These are phyloP conservation scores for Matsumurasca onukii DNA, from an alignment of 1,140 invertebrate genomes.

Conservation along the genomic window DNA sequence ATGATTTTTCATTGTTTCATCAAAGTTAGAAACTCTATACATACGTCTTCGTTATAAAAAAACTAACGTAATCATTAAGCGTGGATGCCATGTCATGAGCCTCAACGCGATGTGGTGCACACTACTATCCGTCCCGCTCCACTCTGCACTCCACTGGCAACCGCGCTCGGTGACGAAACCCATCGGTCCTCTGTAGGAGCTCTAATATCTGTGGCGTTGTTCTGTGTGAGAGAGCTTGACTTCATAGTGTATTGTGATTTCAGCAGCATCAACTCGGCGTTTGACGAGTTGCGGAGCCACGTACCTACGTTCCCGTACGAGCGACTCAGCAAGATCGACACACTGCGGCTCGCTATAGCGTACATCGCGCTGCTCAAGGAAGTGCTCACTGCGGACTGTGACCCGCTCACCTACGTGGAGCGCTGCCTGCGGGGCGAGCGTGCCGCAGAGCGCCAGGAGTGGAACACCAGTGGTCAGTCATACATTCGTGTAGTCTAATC, in stretches of 20 bases:
- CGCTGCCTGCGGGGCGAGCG: conserved; percentile 86
- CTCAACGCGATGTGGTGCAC: too few species aligned
- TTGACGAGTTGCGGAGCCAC: conserved; percentile 91
- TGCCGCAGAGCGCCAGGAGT: conserved; percentile 76
- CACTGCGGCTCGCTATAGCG: conserved; percentile 90
- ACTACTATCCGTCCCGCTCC: too few species aligned
- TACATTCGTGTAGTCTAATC: not conserved
- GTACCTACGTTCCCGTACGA: conserved; percentile 99
- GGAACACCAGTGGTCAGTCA: conserved; percentile 92
- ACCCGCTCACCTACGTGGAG: conserved; percentile 92
- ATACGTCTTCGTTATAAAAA: too few species aligned
- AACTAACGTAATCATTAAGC: too few species aligned
- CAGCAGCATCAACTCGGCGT: conserved; percentile 98
- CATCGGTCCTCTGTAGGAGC: too few species aligned
- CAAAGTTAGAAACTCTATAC: too few species aligned
- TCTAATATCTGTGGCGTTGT: not conserved
- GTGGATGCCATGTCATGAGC: too few species aligned
- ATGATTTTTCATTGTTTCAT: too few species aligned
- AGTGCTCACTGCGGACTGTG: conserved; percentile 84
- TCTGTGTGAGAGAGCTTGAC: not conserved
- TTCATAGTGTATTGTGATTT: conserved; percentile 51
- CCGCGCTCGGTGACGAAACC: too few species aligned
- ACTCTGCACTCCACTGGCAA: too few species aligned
- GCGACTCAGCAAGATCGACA: conserved; percentile 96
- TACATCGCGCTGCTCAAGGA: conserved; percentile 94